Conservation (phyloP, 2,888 invertebrate genomes). For the Clusia tigrina region DNA sequence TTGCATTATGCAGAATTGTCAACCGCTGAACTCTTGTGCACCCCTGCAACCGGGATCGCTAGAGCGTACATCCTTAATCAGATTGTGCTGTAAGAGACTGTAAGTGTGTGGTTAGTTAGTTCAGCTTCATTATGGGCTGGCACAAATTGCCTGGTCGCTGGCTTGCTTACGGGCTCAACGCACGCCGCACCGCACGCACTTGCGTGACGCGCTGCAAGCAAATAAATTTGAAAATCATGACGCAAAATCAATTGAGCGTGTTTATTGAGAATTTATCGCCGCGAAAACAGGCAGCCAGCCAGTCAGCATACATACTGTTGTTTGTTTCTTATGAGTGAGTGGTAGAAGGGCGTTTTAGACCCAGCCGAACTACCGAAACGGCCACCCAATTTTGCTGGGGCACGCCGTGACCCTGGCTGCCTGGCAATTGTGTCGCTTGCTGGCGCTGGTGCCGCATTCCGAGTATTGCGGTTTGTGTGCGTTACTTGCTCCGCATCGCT, state of each 20-base stretch:
- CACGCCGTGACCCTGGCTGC: too few species aligned
- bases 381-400: too few species aligned
- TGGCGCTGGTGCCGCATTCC: slow-evolving; percentile 28
- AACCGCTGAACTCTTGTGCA: slow-evolving; percentile 10
- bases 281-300: neutral
- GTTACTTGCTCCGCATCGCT: neutral
- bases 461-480: neutral
- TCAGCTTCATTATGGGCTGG: too few species aligned
- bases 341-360: too few species aligned
- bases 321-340: too few species aligned
- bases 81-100: neutral
- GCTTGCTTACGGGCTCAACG: neutral
- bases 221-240: slow-evolving; percentile 43
- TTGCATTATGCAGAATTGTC: too few species aligned
- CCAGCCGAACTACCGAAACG: too few species aligned
- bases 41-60: neutral
- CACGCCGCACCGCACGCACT: neutral
- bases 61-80: neutral
- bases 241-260: slow-evolving; percentile 51
- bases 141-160: neutral
- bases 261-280: slow-evolving; percentile 50
- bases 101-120: too few species aligned
- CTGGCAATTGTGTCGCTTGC: slow-evolving; percentile 4
- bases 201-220: neutral
- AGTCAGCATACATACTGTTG: too few species aligned